phyloP scores from a whole-genome alignment of 2,113 vertebrate genomes.

The Aptenodytes forsteri region DNA sequence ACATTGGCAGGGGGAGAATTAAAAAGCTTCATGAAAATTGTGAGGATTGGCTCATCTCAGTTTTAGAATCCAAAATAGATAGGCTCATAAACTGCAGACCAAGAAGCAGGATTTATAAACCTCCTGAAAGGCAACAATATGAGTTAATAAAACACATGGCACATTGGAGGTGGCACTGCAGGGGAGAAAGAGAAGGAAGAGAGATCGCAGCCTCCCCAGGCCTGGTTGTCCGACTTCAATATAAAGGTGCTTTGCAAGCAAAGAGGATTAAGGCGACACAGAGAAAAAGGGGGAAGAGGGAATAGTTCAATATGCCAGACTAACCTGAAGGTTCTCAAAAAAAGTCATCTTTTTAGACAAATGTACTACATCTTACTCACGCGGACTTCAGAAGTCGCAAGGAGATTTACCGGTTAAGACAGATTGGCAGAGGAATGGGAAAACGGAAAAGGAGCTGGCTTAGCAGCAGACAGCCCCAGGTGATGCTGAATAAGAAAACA shows the following conservation, averaged over 20 bases:
- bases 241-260: not conserved
- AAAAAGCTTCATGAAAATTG: not conserved
- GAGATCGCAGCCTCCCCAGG: not conserved
- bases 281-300: not conserved
- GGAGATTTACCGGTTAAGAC: conserved; percentile 9
- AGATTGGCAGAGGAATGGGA: not conserved
- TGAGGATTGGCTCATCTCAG: not conserved
- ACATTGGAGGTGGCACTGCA: not conserved
- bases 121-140: not conserved
- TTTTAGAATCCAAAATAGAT: not conserved
- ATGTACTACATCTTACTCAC: not conserved
- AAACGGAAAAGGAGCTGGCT: conserved; percentile 22
- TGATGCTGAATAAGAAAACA: conserved; percentile 3
- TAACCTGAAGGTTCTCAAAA: not conserved
- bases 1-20: not conserved
- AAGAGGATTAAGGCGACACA: not conserved
- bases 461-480: conserved; percentile 8
- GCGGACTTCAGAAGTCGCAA: not conserved
- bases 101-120: conserved; percentile 15
- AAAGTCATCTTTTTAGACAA: not conserved
- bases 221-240: not conserved
- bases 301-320: not conserved
- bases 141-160: conserved; percentile 2
- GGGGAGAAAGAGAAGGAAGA: not conserved
- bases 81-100: not conserved